phyloP scores from a whole-genome alignment of 2,888 invertebrate genomes.

The Mesorhabditis spiculigera region DNA sequence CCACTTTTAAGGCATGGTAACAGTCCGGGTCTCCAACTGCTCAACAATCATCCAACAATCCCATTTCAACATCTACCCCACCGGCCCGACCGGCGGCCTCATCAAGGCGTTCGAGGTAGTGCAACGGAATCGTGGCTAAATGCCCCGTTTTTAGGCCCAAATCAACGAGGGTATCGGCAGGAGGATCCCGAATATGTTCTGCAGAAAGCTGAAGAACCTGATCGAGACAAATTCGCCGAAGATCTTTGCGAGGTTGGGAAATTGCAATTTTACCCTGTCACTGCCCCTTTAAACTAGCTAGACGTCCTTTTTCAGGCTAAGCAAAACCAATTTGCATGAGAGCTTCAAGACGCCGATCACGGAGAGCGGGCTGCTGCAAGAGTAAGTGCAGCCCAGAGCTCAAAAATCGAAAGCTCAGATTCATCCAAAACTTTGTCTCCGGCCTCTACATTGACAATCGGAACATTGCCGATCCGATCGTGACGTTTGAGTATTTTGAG shows the following conservation, averaged over 20 bases:
- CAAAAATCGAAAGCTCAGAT: slow-evolving; percentile 25
- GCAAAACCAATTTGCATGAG: background rate
- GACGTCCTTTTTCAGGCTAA: background rate
- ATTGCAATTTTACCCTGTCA: background rate
- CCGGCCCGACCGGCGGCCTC: slow-evolving; percentile 48
- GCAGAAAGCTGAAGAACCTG: slow-evolving; percentile 44
- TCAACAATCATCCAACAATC: slow-evolving; percentile 45
- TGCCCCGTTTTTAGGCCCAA: slow-evolving; percentile 26
- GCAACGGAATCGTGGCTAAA: background rate
- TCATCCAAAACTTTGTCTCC: slow-evolving; percentile 43
- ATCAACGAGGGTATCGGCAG: slow-evolving; percentile 52
- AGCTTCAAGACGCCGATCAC: slow-evolving; percentile 9
- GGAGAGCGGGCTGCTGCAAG: slow-evolving; percentile 8
- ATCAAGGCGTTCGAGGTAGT: slow-evolving; percentile 52
- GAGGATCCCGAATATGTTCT: slow-evolving; percentile 50
- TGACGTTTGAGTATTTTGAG: slow-evolving; percentile 53
- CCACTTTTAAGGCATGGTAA: background rate
- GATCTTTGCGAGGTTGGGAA: slow-evolving; percentile 38
- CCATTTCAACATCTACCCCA: slow-evolving; percentile 47
- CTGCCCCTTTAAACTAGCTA: background rate
- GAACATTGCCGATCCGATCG: slow-evolving; percentile 45
- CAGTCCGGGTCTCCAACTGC: slow-evolving; percentile 43
- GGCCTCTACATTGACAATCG: slow-evolving; percentile 51
- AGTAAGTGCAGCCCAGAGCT: slow-evolving; percentile 5
- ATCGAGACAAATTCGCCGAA: slow-evolving; percentile 51